These are phyloP conservation scores for Grantiella picta DNA, from an alignment of 2,113 vertebrate species.

Conservation along the genomic window DNA sequence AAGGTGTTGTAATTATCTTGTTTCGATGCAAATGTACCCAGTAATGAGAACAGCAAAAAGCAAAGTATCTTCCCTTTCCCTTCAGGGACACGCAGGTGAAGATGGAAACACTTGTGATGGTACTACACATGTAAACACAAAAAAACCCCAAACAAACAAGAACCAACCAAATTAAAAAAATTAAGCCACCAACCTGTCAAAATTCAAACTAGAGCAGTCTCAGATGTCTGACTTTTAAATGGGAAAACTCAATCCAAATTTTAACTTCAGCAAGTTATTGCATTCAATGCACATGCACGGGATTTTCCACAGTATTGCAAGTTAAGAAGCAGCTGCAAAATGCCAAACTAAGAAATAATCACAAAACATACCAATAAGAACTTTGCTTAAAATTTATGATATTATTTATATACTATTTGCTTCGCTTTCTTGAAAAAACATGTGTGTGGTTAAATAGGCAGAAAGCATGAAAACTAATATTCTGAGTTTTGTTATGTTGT, in stretches of 20 bases:
- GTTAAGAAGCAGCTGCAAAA: background rate
- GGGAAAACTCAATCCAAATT: background rate
- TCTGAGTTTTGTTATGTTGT: background rate
- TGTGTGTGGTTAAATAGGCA: background rate
- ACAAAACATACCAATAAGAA: background rate
- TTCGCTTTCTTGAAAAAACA: background rate
- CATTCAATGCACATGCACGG: rapidly evolving
- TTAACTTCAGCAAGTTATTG: background rate
- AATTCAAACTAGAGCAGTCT: background rate
- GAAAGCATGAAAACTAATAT: background rate
- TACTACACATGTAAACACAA: background rate
- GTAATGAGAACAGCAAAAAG: background rate
- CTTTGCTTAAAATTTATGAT: background rate
- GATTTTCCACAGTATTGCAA: background rate
- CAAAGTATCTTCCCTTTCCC: background rate
- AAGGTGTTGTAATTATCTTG: constrained; percentile 24
- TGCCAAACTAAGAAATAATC: background rate
- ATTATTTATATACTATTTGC: background rate
- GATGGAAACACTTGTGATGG: background rate
- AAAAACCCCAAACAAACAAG: background rate
- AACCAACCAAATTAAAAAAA: background rate
- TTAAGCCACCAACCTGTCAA: rapidly evolving
- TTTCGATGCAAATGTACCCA: background rate
- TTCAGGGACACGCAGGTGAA: background rate
- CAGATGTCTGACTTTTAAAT: background rate